Evolutionary conservation across 2,797 vertebrate species (phyloP).

Genomic region (Caiman crocodilus): DNA sequence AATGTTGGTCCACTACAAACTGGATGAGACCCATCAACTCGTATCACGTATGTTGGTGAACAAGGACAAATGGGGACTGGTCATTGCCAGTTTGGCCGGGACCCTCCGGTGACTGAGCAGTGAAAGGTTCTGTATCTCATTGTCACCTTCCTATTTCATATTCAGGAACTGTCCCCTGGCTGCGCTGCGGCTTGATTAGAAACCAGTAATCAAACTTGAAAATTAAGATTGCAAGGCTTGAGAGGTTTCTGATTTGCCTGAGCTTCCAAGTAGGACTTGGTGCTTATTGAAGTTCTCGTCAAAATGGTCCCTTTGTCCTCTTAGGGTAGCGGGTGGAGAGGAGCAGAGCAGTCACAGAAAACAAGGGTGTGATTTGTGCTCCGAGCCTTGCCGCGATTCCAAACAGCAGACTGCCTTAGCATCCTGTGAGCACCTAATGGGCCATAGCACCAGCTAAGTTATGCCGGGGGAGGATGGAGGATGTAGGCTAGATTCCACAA

Average conservation of each 20-base stretch:
- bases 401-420: not conserved
- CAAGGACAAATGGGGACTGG: not conserved
- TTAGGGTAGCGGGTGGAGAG: not conserved
- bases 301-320: not conserved
- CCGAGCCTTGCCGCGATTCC: not conserved
- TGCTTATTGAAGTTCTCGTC: not conserved
- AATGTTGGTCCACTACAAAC: no score
- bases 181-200: no score
- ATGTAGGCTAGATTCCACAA: not conserved
- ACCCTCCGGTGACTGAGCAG: not conserved
- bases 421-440: accelerated
- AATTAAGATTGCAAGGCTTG: not conserved
- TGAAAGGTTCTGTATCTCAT: not conserved
- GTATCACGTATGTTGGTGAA: not conserved
- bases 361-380: not conserved
- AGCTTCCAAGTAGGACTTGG: not conserved
- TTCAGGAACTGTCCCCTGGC: not conserved
- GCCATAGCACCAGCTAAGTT: accelerated
- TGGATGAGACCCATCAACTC: not conserved
- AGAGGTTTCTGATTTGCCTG: not conserved
- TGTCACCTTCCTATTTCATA: not conserved
- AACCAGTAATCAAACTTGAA: no score
- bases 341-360: not conserved
- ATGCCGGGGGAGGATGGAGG: not conserved
- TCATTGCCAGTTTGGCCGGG: not conserved